phyloP scores from a whole-genome alignment of 2,797 vertebrate genomes.

The Morelia viridis region DNA sequence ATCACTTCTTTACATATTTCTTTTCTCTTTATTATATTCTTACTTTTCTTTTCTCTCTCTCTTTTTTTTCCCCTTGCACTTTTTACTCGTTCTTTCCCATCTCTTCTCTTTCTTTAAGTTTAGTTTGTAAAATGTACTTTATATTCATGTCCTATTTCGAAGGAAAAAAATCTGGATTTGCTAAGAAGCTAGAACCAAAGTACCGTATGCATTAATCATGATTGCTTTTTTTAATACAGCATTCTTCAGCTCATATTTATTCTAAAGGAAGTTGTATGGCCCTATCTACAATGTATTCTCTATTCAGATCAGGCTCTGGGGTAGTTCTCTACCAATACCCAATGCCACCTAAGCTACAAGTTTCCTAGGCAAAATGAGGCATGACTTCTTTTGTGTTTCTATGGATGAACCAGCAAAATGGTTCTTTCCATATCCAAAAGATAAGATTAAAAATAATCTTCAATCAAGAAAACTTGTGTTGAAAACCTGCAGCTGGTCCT shows the following conservation, averaged over 20 bases:
- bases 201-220: not conserved
- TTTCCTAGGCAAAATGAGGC: not conserved
- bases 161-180: not conserved
- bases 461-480: not conserved
- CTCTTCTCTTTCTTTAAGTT: not conserved
- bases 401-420: not conserved
- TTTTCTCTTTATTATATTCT: not conserved
- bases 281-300: not conserved
- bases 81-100: not conserved
- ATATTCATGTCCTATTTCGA: not conserved
- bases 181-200: not conserved
- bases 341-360: not conserved
- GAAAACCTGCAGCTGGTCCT: not conserved
- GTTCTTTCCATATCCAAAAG: not conserved
- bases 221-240: not conserved
- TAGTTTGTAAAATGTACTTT: not conserved
- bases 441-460: not conserved
- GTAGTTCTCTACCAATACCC: not conserved
- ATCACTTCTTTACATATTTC: not conserved
- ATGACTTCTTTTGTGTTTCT: not conserved
- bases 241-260: not conserved
- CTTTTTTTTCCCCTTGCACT: not conserved
- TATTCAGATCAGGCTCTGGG: not conserved
- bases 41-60: not conserved
- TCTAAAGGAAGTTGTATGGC: not conserved